Conservation (phyloP, 2,797 vertebrate species). For the Rhynchonycteris naso region DNA sequence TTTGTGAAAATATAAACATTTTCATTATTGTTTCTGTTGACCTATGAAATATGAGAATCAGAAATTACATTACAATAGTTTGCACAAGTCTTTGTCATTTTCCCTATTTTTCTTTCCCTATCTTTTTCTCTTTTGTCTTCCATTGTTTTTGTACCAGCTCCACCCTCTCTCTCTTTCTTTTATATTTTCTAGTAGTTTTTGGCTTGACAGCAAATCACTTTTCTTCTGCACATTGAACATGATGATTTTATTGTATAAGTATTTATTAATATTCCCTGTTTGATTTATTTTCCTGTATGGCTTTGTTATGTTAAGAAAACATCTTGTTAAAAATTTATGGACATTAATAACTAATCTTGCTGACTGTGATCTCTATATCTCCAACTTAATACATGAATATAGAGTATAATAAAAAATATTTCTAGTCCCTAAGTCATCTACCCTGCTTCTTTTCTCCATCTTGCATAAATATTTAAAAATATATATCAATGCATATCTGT, state of each 20-base stretch:
- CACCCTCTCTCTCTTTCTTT: background rate
- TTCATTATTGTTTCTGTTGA: background rate
- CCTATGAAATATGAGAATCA: slow-evolving; percentile 17
- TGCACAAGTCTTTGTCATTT: background rate
- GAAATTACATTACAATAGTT: background rate
- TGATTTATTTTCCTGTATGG: background rate
- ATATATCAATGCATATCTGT: background rate
- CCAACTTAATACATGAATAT: background rate
- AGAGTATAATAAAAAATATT: background rate
- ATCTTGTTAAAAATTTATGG: background rate
- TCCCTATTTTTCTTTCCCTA: background rate
- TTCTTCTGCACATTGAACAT: background rate
- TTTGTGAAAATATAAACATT: background rate
- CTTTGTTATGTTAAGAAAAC: background rate
- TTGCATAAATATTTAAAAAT: background rate
- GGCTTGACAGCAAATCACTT: background rate
- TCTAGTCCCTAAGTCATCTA: background rate
- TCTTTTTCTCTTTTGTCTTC: background rate
- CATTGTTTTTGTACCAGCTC: too few relatives aligned
- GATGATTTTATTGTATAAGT: background rate
- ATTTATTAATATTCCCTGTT: background rate
- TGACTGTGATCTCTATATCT: background rate
- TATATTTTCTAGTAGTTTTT: background rate
- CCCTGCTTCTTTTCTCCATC: background rate
- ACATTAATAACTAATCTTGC: background rate